phyloP scores from a whole-genome alignment of 2,113 vertebrate genomes.

The Nymphicus hollandicus region DNA sequence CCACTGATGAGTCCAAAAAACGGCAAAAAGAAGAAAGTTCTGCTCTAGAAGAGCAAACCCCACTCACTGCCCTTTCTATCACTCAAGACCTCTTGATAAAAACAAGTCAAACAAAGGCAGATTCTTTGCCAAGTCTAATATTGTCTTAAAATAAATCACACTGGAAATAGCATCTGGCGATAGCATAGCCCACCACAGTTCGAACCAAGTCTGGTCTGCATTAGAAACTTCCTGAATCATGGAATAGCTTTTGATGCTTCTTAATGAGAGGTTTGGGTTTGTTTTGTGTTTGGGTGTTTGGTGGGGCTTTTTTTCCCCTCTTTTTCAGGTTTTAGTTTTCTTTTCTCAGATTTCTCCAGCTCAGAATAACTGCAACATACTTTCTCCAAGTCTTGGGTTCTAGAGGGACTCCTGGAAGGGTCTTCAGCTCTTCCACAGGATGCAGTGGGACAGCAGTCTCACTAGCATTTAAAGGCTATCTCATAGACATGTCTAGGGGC shows the following conservation, averaged over 20 bases:
- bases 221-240: not conserved
- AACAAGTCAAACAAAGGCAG: constrained; percentile 6
- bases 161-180: not conserved
- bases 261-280: not conserved
- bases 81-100: not conserved
- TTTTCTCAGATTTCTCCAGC: not conserved
- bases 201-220: not conserved
- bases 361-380: not conserved
- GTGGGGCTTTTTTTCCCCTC: accelerated
- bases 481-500: not conserved
- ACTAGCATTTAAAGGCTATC: not conserved
- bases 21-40: not conserved
- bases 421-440: not conserved
- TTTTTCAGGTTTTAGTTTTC: not conserved
- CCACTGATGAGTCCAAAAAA: not conserved
- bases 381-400: not conserved
- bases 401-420: not conserved
- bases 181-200: not conserved
- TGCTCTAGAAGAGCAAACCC: not conserved
- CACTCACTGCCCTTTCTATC: not conserved
- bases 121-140: not conserved
- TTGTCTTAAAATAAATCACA: not conserved
- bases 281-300: not conserved
- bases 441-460: not conserved
- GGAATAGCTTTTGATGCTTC: not conserved